phyloP scores from a whole-genome alignment of 92 coral and sea anemone genomes.

The Montipora capitata region DNA sequence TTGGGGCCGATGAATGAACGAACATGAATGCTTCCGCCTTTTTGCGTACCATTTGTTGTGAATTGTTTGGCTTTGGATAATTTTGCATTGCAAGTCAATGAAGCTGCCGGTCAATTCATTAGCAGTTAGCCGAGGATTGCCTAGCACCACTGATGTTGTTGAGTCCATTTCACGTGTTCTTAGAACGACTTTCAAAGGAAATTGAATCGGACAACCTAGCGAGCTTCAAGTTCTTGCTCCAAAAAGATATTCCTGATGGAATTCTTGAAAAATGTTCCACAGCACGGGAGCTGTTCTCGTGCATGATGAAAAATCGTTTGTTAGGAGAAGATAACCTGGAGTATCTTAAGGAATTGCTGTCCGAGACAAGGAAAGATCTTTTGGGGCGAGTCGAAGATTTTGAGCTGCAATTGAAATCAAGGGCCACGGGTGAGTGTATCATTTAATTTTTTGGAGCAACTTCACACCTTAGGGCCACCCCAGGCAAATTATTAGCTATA shows the following conservation, averaged over 20 bases:
- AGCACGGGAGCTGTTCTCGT: neutral
- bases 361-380: slow-evolving; percentile 15
- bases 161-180: neutral
- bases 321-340: slow-evolving; percentile 26
- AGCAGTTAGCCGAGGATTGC: no score
- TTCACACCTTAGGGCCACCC: neutral
- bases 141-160: neutral
- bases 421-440: neutral
- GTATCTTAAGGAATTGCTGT: neutral
- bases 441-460: no score
- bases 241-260: slow-evolving; percentile 4
- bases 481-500: no score
- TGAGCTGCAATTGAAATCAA: neutral
- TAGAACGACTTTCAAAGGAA: slow-evolving; percentile 24
- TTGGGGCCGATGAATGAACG: no score
- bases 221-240: slow-evolving; percentile 21
- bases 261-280: slow-evolving; percentile 8
- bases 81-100: no score
- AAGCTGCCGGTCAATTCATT: no score
- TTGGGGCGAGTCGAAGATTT: neutral
- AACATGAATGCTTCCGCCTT: no score
- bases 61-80: no score
- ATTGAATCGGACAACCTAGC: slow-evolving; percentile 13
- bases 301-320: slow-evolving; percentile 9
- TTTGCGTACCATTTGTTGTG: no score